Evolutionary conservation across 2,888 invertebrate species (phyloP), one percentile per base, ranked within the genome.

Genomic region (Sphaeridia pumilis): DNA sequence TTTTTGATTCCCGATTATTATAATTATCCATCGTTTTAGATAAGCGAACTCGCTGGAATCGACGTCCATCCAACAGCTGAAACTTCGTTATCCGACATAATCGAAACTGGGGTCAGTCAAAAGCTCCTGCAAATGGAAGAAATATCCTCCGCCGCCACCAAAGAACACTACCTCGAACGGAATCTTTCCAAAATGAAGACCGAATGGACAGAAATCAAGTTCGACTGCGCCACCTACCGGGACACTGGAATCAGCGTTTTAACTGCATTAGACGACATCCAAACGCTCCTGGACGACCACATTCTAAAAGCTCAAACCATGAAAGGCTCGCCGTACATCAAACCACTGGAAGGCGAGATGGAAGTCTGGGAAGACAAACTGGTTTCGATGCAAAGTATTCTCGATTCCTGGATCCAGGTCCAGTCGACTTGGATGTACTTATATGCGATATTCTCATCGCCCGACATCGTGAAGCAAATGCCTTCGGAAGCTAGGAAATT

Each of bases 391-490:
- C 93, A 94, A 71, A 93, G 94, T 68, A 93, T 94, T 52, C 74
- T 95, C 35, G 95, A 95, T 70, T 84, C 87, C 58, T 95, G 94
- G 94, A 74, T 93, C 0, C 80, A 81, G 73, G 88, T 89, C 58
- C 95, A 95, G 77, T 81, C 85, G 0, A 90, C 89, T 0, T 95
- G 94, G 94, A 87, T 94, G 80, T 95, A 95, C 70, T 49, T 63
- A 58, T 94, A 95, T 68, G 93, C 94, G 0, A 94, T 95, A 67
- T 97, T 97, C 73, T 87, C 89, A 46, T 93, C 93, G 0, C 94
- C 94, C 68, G 95, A 97, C 71, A 95, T 97, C 55, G 87, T 92
- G 83, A 80, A 93, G 5, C 94, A 95, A 72, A 95, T 97, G 94
- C 95, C 95, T 0, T 81, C 84, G 0, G 95, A 95, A 69, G 89